These are phyloP conservation scores for Microchrysa polita DNA, from an alignment of 2,888 invertebrate genomes.

Conservation along the genomic window DNA sequence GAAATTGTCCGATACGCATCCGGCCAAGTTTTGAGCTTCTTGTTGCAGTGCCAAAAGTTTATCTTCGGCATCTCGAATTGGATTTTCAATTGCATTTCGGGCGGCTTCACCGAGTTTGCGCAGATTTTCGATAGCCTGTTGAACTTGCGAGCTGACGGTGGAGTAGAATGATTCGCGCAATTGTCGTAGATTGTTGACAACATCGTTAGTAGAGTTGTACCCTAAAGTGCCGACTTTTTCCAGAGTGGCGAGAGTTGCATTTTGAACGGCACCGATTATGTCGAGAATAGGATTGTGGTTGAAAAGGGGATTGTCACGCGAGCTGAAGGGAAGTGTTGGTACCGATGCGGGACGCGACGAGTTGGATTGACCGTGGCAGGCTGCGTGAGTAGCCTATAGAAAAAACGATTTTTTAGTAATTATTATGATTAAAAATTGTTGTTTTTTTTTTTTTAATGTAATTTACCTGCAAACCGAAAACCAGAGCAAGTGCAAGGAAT, in stretches of 20 bases:
- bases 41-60: background rate
- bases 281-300: background rate
- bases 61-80: slow-evolving; percentile 6
- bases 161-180: background rate
- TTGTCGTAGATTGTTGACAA: background rate
- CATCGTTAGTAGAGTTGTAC: background rate
- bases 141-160: background rate
- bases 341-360: background rate
- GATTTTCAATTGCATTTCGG: background rate
- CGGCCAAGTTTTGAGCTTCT: background rate
- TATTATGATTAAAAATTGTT: no score
- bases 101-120: background rate
- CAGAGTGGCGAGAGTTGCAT: background rate
- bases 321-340: background rate
- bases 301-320: slow-evolving; percentile 16
- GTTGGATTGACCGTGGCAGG: no score
- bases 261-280: background rate
- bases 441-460: no score
- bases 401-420: no score
- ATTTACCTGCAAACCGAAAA: no score
- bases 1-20: background rate
- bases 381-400: no score
- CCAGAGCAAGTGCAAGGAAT: no score
- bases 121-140: background rate
- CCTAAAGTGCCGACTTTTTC: background rate